A percentile compares a stretch with the other conserved stretches of the same genome.
Conservation (phyloP, 1,140 invertebrate genomes). For the Drosophila busckii region DNA sequence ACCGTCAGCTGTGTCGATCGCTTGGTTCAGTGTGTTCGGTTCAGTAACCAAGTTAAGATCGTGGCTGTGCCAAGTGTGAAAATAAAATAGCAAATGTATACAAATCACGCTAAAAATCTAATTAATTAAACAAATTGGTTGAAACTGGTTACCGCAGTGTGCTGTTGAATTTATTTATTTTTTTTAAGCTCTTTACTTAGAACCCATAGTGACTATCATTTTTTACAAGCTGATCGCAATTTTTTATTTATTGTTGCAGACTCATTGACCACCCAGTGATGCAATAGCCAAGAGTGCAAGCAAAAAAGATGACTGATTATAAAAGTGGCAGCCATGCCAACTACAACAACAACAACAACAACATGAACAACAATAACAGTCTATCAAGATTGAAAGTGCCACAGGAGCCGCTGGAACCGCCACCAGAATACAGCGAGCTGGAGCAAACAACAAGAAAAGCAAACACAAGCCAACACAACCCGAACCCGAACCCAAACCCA, state of each 20-base stretch:
- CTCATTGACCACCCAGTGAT: conserved; percentile 39
- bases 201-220: background rate
- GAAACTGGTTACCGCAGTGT: too few relatives aligned
- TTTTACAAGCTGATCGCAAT: background rate
- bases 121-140: too few relatives aligned
- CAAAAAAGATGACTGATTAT: conserved; percentile 57
- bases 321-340: conserved; percentile 25
- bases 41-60: too few relatives aligned
- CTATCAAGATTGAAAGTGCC: conserved; percentile 36
- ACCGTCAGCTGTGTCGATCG: too few relatives aligned
- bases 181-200: conserved; percentile 1
- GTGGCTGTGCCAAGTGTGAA: too few relatives aligned
- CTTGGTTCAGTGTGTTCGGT: too few relatives aligned
- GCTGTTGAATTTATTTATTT: background rate
- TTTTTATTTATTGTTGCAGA: conserved; percentile 11
- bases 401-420: conserved; percentile 29
- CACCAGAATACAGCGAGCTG: conserved; percentile 30
- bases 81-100: too few relatives aligned
- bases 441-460: conserved; percentile 1
- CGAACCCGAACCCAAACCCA: background rate
- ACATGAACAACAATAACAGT: conserved; percentile 13
- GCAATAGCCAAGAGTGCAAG: conserved; percentile 19
- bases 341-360: conserved; percentile 11
- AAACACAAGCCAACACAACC: background rate
- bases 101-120: too few relatives aligned